phyloP scores from a whole-genome alignment of 2,888 invertebrate species.

The Polyploca ridens region DNA sequence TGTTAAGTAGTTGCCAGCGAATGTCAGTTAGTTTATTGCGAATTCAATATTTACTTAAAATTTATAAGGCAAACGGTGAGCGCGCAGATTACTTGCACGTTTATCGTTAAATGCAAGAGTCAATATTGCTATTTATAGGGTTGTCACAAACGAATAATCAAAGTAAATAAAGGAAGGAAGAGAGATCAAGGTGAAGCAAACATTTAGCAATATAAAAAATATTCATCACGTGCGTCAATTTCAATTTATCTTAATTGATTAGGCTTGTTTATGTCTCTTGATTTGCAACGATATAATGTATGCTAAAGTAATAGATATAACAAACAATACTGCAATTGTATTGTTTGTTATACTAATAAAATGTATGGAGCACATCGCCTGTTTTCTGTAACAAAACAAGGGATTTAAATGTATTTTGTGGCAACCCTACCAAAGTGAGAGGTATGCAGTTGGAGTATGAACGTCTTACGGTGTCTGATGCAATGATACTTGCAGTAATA shows the following conservation, averaged over 20 bases:
- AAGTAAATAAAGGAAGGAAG: not conserved
- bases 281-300: not conserved
- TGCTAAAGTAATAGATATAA: not conserved
- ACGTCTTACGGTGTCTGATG: slow-evolving; percentile 63
- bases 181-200: not conserved
- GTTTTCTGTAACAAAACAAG: not conserved
- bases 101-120: slow-evolving; percentile 46
- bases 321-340: too few relatives aligned
- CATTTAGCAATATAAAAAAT: not conserved
- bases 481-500: slow-evolving; percentile 60
- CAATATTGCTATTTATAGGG: slow-evolving; percentile 53
- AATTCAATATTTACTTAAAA: slow-evolving; percentile 56
- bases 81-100: slow-evolving; percentile 37
- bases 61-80: slow-evolving; percentile 44
- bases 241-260: not conserved
- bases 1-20: slow-evolving; percentile 47
- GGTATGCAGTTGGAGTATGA: slow-evolving; percentile 45
- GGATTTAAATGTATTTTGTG: slow-evolving; percentile 21
- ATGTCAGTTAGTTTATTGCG: slow-evolving; percentile 50
- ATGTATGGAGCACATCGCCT: slow-evolving; percentile 2
- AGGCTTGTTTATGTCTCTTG: not conserved
- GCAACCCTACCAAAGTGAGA: slow-evolving; percentile 65
- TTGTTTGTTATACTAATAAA: too few relatives aligned
- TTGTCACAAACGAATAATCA: slow-evolving; percentile 30
- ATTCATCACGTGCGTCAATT: not conserved